Base-by-base conservation (phyloP, 1,140 invertebrate species). In the Chelonus insularis region DNA sequence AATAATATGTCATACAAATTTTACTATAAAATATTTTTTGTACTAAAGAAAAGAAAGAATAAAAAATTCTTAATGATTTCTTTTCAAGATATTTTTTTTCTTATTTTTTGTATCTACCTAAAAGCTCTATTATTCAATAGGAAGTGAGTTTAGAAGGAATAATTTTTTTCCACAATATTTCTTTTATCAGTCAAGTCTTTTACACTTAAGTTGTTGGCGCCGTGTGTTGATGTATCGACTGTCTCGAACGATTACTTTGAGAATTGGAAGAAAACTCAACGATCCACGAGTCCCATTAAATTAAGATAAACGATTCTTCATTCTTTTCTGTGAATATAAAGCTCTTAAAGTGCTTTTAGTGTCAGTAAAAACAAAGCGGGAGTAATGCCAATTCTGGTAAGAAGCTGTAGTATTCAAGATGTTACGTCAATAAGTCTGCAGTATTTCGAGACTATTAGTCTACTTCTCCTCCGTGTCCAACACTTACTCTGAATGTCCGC, bases 401-500 rank as follows among this genome's bases (percentile, higher is more conserved):
- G 18, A 9, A n/a, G 18, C n/a, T n/a, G n/a, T 21, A 48, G 18
- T 12, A 48, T 48, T 25, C 18, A 48, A n/a, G 48, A 51, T 32
- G 25, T 16, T 51, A 16, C 11, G 9, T 16, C 23, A 51, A 51
- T 51, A 51, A 51, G 48, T 51, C 29, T 25, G 14, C 25, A 14
- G 37, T 47, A 5, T 43, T 37, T 34, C 37, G 41, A 45, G 25
- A 23, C 45, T 58, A 47, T 58, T 58, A 48, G 14, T 29, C 36
- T 51, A 23, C n/a, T 51, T 51, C 48, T 51, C 48, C 48, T 51
- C 48, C 32, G 4, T n/a, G 18, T 1, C 12, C 23, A 48, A 23
- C 29, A 51, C 57, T 58, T 39, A 52, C 48, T 60, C 48, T 14
- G 51, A 18, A 52, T 25, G 48, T 60, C 34, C 20, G 32, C 36